These are phyloP conservation scores for Heterotis niloticus DNA, from an alignment of 2,113 vertebrate species.

Conservation along the genomic window DNA sequence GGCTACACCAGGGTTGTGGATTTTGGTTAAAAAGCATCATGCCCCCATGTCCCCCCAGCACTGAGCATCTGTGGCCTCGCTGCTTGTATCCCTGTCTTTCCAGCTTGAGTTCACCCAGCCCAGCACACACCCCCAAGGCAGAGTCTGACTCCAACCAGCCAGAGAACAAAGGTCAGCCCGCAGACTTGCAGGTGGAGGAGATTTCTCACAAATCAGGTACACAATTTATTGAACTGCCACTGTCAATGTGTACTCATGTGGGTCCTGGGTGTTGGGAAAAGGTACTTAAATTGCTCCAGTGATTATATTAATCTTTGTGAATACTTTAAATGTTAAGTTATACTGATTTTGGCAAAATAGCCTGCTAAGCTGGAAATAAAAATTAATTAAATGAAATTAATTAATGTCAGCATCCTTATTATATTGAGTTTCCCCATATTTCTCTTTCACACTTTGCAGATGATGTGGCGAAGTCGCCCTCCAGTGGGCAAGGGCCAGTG, in stretches of 20 bases:
- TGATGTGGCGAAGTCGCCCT: conserved; percentile 52
- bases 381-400: not conserved
- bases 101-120: conserved; percentile 80
- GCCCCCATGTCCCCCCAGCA: not conserved
- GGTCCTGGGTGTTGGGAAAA: not conserved
- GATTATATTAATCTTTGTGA: not conserved
- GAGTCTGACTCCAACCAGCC: conserved; percentile 62
- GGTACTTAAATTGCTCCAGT: not conserved
- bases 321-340: not conserved
- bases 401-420: not conserved
- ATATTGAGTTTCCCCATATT: conserved; percentile 33
- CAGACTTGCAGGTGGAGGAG: conserved; percentile 61
- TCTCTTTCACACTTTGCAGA: conserved; percentile 29
- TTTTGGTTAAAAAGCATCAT: not conserved
- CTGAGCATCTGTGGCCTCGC: not conserved
- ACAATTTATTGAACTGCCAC: conserved; percentile 3
- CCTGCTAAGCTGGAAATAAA: not conserved
- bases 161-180: conserved; percentile 65
- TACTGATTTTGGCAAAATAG: not conserved
- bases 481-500: conserved; percentile 40
- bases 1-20: conserved; percentile 16
- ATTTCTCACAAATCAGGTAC: conserved; percentile 66
- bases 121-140: conserved; percentile 70
- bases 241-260: not conserved
- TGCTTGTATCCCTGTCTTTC: not conserved